A percentile compares a stretch with the other conserved stretches of the same genome.
phyloP scores from a whole-genome alignment of 1,140 invertebrate genomes.

The Littorina saxatilis region DNA sequence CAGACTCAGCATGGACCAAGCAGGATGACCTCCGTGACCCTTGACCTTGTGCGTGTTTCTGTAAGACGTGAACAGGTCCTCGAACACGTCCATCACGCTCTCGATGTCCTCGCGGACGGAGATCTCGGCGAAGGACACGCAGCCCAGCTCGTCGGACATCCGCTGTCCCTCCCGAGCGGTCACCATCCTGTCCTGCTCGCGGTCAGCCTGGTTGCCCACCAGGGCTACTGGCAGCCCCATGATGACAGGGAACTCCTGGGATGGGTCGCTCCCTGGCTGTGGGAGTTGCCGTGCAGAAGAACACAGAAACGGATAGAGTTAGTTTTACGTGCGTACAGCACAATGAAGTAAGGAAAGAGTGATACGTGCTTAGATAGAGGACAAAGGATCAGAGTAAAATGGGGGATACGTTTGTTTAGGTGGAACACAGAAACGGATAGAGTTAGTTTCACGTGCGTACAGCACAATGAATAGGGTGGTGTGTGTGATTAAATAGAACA shows the following conservation, averaged over 20 bases:
- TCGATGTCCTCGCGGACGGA: conserved; percentile 88
- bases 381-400: no score
- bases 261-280: conserved; percentile 25
- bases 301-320: no score
- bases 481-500: no score
- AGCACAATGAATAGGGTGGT: no score
- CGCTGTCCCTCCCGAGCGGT: conserved; percentile 88
- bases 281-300: no score
- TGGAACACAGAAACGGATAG: no score
- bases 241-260: conserved; percentile 74
- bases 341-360: no score
- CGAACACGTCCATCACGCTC: conserved; percentile 52
- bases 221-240: conserved; percentile 82
- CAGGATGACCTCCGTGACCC: neutral
- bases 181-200: conserved; percentile 92
- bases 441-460: no score
- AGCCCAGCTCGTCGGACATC: conserved; percentile 83
- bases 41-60: conserved; percentile 14
- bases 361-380: no score
- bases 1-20: neutral
- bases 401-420: no score
- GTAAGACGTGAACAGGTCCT: conserved; percentile 53
- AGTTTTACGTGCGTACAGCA: no score
- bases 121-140: conserved; percentile 88
- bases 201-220: conserved; percentile 92